Evolutionary conservation across 2,797 vertebrate genomes (phyloP), one percentile per base, ranked within the genome.

Genomic region (Pipistrellus pipistrellus): DNA sequence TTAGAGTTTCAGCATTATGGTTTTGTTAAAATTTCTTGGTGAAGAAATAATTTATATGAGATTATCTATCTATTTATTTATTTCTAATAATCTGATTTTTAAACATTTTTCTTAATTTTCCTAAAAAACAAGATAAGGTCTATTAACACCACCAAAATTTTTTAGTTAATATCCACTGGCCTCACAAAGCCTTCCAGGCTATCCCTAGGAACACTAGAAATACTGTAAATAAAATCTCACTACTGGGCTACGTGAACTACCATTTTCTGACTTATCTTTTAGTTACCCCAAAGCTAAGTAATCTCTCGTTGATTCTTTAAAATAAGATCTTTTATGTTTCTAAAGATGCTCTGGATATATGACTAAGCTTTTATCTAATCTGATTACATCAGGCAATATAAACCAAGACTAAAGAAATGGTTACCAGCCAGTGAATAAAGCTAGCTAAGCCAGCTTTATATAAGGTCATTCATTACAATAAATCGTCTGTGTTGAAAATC

Each of bases 21-120:
- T 83, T 88, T 82, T 91, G 66, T 4, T 77, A 53, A 93, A 89
- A 91, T 89, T 88, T 48, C 6, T 81, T 66, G 14, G 55, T 41
- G 20, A 44, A 93, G 69, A 82, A 72, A 18, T 84, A 44, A 88
- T 69, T 53, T 93, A 35, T 20, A 8, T 80, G 14, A 82, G 59
- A 32, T 51, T n/a, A 30, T 17, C 15, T 62, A 6, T 59, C 38
- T 27, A 17, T 80, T 18, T 35, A 23, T 41, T 59, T 62, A 44
- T 82, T 66, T 83, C n/a, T 2, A 87, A 12, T 53, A 68, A 85
- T 2, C 38, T 92, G 4, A 44, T 92, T 59, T 1, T n/a, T 8
- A 4, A 51, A 85, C 51, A 48, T 38, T 73, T 44, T 87, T 23
- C 82, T 72, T 9, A 18, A 90, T 88, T 83, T 85, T 88, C 20